A percentile compares a stretch with the other conserved stretches of the same genome.
These are phyloP conservation scores for Notarius quadriscutis DNA, from an alignment of 2,113 vertebrate genomes.

Conservation along the genomic window DNA sequence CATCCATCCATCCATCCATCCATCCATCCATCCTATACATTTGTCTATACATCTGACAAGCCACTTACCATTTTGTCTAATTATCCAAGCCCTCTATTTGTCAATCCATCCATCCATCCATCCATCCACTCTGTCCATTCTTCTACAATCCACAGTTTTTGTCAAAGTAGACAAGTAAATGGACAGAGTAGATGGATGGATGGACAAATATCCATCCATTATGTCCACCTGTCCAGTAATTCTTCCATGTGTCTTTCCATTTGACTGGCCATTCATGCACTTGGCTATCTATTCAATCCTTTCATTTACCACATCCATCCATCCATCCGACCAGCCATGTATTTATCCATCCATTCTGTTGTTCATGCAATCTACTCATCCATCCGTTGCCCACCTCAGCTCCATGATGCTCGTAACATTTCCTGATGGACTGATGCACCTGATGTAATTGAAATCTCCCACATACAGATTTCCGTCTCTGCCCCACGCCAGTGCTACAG, in stretches of 20 bases:
- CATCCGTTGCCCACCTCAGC: conserved; percentile 79
- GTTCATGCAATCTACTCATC: background rate
- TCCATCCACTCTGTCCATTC: background rate
- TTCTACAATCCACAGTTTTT: too few species aligned
- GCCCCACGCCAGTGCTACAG: conserved; percentile 91
- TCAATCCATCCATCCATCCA: too few species aligned
- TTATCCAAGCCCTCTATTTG: too few species aligned
- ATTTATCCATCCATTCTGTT: background rate
- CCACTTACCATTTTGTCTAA: background rate
- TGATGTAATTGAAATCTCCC: conserved; percentile 98
- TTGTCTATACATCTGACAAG: background rate
- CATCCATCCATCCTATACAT: background rate
- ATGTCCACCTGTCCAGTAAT: background rate
- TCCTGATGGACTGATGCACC: conserved; percentile 92
- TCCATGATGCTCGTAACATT: conserved; percentile 97
- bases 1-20: background rate
- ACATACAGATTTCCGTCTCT: conserved; percentile 94
- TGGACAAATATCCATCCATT: background rate
- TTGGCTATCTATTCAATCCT: background rate
- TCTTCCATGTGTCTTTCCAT: background rate
- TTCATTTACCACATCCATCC: background rate
- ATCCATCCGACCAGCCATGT: background rate
- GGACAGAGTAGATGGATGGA: background rate
- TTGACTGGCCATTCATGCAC: background rate
- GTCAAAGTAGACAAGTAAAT: too few species aligned